These are phyloP conservation scores for Agrilus biguttatus DNA, from an alignment of 2,888 invertebrate genomes.

Conservation along the genomic window DNA sequence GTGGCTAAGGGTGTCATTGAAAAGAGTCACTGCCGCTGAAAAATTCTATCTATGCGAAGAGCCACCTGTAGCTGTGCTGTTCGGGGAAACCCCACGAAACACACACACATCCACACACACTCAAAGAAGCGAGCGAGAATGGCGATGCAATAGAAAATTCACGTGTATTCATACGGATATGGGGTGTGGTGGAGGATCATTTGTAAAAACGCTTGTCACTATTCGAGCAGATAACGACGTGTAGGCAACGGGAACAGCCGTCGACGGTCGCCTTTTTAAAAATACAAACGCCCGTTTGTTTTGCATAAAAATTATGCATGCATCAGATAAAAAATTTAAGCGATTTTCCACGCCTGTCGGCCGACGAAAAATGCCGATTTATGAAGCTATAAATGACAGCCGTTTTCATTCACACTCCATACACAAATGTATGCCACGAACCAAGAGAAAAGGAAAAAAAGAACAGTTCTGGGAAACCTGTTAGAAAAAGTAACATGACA, in stretches of 20 bases:
- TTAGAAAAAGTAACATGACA: too few species aligned
- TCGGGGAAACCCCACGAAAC: slow-evolving; percentile 1
- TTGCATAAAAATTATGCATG: too few species aligned
- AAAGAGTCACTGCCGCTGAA: slow-evolving; percentile 23
- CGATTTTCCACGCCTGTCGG: too few species aligned
- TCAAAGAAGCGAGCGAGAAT: slow-evolving; percentile 7
- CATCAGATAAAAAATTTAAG: too few species aligned
- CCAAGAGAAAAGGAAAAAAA: not conserved
- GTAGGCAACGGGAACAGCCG: not conserved
- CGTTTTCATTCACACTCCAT: not conserved
- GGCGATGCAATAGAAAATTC: slow-evolving; percentile 20
- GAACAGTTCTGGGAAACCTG: too few species aligned
- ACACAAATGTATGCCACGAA: not conserved
- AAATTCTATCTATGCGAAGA: slow-evolving; percentile 26
- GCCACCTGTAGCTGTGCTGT: slow-evolving; percentile 25
- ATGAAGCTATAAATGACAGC: too few species aligned
- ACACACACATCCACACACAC: too few species aligned
- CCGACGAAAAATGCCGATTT: too few species aligned
- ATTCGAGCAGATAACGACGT: not conserved
- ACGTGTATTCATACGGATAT: slow-evolving; percentile 14
- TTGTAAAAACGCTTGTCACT: slow-evolving; percentile 30
- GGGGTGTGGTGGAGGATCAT: slow-evolving; percentile 25
- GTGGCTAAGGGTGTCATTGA: slow-evolving; percentile 17
- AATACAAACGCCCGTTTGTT: too few species aligned
- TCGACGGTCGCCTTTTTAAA: too few species aligned